These are phyloP conservation scores for Euzetes globulus DNA, from an alignment of 2,888 invertebrate species.

Conservation along the genomic window DNA sequence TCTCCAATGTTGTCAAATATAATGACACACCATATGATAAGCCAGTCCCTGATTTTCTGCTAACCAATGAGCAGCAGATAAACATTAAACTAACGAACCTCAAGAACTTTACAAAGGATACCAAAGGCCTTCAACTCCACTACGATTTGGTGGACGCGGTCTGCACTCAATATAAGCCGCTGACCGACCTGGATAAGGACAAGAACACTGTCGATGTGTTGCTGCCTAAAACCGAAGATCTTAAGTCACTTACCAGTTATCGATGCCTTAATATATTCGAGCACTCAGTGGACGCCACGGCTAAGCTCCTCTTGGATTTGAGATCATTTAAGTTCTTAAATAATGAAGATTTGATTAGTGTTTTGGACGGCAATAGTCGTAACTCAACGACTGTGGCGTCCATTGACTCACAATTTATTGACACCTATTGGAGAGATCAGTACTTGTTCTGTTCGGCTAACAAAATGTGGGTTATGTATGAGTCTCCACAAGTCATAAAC, in stretches of 20 bases:
- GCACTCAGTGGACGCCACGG: neutral
- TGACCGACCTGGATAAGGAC: neutral
- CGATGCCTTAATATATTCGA: neutral
- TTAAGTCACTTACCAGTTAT: neutral
- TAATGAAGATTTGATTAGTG: neutral
- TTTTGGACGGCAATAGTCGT: neutral
- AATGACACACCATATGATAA: neutral
- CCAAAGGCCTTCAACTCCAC: neutral
- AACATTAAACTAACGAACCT: neutral
- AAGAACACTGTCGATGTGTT: neutral
- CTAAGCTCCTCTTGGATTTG: neutral
- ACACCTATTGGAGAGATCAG: neutral
- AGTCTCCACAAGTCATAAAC: neutral
- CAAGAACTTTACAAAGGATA: neutral
- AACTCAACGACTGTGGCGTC: neutral
- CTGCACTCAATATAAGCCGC: neutral
- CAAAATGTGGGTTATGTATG: conserved; percentile 8
- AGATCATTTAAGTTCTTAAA: neutral
- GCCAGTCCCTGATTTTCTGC: neutral
- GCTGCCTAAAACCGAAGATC: neutral
- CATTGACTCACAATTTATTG: neutral
- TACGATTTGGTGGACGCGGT: conserved; percentile 16
- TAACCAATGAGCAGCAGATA: neutral
- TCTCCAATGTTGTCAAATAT: neutral
- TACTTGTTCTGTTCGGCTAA: neutral